Evolutionary conservation across 1,140 invertebrate species (phyloP), one percentile per base, ranked within the genome.

Genomic region (Heliconius himera): DNA sequence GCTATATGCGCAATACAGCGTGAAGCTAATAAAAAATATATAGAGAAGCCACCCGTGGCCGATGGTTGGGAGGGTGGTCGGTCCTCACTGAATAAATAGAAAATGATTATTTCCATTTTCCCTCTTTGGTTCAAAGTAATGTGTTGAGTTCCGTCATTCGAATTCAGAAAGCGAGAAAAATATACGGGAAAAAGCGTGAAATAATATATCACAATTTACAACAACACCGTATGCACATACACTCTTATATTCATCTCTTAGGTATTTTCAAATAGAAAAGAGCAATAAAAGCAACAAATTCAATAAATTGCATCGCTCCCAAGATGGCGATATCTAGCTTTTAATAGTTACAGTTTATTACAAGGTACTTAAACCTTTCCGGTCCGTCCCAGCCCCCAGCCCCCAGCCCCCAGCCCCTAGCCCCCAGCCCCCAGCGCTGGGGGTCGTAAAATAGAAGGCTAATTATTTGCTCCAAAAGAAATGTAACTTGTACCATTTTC

Each of bases 281-380:
- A 41, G 36, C 16, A 72, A 72, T 77, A 77, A 77, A 77, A 77
- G 76, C 18, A 77, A 77, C 41, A 77, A 77, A 77, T 77, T 77
- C 76, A 77, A 77, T 77, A 77, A 77, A 77, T 38, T 54, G 70
- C 70, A 70, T 41, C 46, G 26, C 29, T 71, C 76, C 70, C 76
- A 33, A 49, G 76, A 72, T 70, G 71, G 76, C 76, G 46, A 77
- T 77, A 70, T 41, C 76, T 77, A 70, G 76, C 76, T 72, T 77
- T 77, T 77, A 77, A 77, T 77, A 77, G 76, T 70, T 77, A 77
- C 70, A 71, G 76, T 77, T 77, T 77, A 77, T 77, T 77, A 72
- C 76, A 8, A 77, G 76, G 76, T 46, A 71, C 60, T 77, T 71
- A 77, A 77, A 77, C 76, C 76, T 77, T 72, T 54, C 76, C 76